Percentiles rank a stretch among this genome's conserved stretches.
phyloP scores from a whole-genome alignment of 2,888 invertebrate species.

The Panorpa germanica region DNA sequence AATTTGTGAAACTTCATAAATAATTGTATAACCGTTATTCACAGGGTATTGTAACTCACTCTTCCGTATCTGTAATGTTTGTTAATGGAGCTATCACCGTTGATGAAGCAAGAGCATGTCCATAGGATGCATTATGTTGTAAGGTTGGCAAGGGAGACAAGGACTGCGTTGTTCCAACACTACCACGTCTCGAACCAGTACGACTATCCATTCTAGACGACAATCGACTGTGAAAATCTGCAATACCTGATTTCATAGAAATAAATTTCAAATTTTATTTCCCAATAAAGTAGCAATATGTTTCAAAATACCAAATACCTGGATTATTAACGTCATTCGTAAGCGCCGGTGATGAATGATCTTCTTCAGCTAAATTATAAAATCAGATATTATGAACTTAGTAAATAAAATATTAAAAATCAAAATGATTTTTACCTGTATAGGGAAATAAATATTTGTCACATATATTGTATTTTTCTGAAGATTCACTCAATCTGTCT shows the following conservation, averaged over 20 bases:
- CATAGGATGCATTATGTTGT: conserved; percentile 16
- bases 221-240: conserved; percentile 16
- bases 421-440: conserved; percentile 51
- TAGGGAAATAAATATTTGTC: conserved; percentile 76
- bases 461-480: conserved; percentile 48
- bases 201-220: too few relatives aligned
- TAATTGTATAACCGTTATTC: conserved; percentile 9
- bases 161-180: background rate
- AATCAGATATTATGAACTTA: conserved; percentile 9
- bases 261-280: too few relatives aligned
- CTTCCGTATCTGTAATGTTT: conserved; percentile 42
- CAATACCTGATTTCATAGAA: too few relatives aligned
- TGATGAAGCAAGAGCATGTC: conserved; percentile 29
- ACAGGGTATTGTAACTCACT: conserved; percentile 28
- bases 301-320: too few relatives aligned
- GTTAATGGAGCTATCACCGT: conserved; percentile 37
- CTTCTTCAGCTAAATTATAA: conserved; percentile 46
- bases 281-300: too few relatives aligned
- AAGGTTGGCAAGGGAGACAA: conserved; percentile 1
- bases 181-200: conserved; percentile 19
- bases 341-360: conserved; percentile 32
- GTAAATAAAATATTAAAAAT: conserved; percentile 2
- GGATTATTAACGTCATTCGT: conserved; percentile 34
- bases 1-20: conserved; percentile 5
- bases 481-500: conserved; percentile 48